Evolutionary conservation across 2,888 invertebrate genomes (phyloP).

Genomic region (Branchipolynoe longqiensis): DNA sequence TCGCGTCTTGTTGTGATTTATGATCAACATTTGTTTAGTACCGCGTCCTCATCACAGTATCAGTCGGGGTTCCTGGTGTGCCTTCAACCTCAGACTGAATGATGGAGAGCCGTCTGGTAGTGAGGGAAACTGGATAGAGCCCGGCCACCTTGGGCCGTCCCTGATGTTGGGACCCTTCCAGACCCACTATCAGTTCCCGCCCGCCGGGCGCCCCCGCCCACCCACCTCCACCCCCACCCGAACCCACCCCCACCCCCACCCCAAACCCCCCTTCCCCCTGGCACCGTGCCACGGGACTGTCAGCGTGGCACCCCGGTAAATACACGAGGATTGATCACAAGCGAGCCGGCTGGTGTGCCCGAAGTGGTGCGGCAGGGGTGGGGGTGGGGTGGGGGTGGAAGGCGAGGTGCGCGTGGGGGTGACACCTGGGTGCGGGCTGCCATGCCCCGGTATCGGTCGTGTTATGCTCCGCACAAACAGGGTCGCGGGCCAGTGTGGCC

Average conservation of each 20-base stretch:
- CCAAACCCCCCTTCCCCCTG: not conserved
- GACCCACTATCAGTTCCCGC: no score
- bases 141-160: not conserved
- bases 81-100: no score
- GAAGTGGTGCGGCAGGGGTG: not conserved
- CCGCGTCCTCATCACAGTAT: no score
- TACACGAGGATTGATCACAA: conserved; percentile 1
- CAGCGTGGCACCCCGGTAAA: no score
- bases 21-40: no score
- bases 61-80: no score
- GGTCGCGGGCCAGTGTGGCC: not conserved
- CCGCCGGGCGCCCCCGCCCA: not conserved
- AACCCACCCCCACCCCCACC: not conserved
- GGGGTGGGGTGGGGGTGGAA: not conserved
- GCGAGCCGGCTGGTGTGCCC: no score
- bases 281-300: no score
- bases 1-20: no score
- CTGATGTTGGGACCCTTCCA: no score
- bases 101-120: no score
- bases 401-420: not conserved
- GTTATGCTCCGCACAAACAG: conserved; percentile 37
- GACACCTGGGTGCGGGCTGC: not conserved
- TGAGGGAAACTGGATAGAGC: not conserved
- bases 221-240: not conserved
- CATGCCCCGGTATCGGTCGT: not conserved